Conservation (phyloP, 2,888 invertebrate species). For the Synergus japonicus region DNA sequence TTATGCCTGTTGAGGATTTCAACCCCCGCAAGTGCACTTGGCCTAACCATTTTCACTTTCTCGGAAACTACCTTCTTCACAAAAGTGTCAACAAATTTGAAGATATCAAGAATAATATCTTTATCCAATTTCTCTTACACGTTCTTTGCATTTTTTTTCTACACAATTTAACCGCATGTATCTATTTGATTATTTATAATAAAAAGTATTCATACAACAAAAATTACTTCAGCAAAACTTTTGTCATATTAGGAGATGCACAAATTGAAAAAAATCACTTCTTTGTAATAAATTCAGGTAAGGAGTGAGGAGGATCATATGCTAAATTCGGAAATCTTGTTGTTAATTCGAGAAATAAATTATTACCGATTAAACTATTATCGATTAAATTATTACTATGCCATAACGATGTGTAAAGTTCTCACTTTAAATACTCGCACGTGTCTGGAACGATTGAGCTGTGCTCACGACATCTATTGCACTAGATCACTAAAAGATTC, state of each 20-base stretch:
- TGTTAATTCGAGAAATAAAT: background rate
- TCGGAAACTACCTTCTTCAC: background rate
- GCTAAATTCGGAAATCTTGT: background rate
- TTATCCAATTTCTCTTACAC: background rate
- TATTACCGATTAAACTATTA: background rate
- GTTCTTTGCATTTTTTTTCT: background rate
- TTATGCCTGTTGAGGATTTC: constrained; percentile 66
- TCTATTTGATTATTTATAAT: too few relatives aligned
- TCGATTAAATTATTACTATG: background rate
- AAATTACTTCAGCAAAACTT: background rate
- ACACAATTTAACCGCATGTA: background rate
- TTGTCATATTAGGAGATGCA: too few relatives aligned
- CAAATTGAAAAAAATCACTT: too few relatives aligned
- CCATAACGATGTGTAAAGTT: background rate
- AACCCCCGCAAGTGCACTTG: constrained; percentile 74
- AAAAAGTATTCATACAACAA: background rate
- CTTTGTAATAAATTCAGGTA: background rate
- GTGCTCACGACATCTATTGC: background rate
- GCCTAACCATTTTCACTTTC: constrained; percentile 64
- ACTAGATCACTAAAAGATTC: background rate
- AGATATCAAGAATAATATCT: background rate
- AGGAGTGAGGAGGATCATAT: background rate
- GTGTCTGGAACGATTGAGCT: background rate
- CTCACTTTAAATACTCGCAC: background rate
- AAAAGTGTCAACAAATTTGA: background rate